Base-by-base conservation (phyloP, 2,888 invertebrate species). In the Clunio marinus region DNA sequence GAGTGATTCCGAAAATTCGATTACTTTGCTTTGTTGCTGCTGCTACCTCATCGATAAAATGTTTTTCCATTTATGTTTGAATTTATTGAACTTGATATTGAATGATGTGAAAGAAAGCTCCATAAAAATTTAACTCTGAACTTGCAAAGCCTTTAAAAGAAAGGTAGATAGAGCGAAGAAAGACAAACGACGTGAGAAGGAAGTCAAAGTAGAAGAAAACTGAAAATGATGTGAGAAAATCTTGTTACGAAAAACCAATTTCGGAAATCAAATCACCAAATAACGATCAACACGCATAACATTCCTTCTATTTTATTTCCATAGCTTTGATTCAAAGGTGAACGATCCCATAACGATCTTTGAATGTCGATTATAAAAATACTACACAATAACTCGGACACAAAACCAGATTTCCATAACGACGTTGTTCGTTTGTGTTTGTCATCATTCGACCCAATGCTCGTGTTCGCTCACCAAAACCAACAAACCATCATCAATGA, bases 381-480 rank as follows among this genome's bases (percentile, higher is more conserved):
- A 8, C 35, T 13, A 32, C 28, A 35, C 59, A 59, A 59, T 59
- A 15, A 15, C 51, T 7, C 2, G 13, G 51, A 13, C 10, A 20
- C 10, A 25, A 59, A 59, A 59, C 35, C 32, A 59, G 59, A 59
- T 59, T 59, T 32, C 59, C 59, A 59, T 59, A 59, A 35, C 35
- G 59, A 59, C 59, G 7, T n/a, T n/a, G 51, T 17, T 17, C 22
- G 51, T 13, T 22, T 17, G 51, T 51, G n/a, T 51, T 51, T 22
- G 51, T 3, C n/a, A n/a, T n/a, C n/a, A n/a, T n/a, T n/a, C n/a
- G n/a, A n/a, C n/a, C n/a, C n/a, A n/a, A n/a, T n/a, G 3, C 17
- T 51, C 51, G 17, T 22, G 2, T 51, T 51, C 20, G 8, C 20
- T 51, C 15, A n/a, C 15, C 10, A 5, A 41, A 41, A 41, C 15